Conservation (phyloP, 2,888 invertebrate species). For the Rotaria socialis region DNA sequence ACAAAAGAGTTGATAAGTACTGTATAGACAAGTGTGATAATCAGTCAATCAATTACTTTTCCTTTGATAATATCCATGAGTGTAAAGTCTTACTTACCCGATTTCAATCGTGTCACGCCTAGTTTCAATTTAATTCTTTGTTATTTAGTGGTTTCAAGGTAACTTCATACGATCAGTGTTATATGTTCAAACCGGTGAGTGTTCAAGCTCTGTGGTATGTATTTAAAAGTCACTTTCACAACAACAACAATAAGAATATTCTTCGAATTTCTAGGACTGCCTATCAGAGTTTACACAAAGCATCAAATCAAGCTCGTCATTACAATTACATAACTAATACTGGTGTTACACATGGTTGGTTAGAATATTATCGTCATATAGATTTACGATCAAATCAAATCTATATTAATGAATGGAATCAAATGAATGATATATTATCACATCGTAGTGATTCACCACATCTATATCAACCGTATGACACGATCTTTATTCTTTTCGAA, state of each 20-base stretch:
- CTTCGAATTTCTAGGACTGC: slow-evolving; percentile 28
- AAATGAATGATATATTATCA: slow-evolving; percentile 41
- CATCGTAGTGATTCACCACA: slow-evolving; percentile 38
- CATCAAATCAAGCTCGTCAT: slow-evolving; percentile 35
- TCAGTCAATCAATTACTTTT: no score
- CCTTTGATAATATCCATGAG: no score
- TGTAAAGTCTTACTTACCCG: no score
- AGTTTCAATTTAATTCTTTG: background rate
- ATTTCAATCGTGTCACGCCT: no score
- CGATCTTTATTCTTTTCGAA: background rate
- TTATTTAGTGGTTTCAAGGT: slow-evolving; percentile 41
- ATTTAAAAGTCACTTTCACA: background rate
- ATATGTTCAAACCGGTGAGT: slow-evolving; percentile 44
- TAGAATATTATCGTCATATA: background rate
- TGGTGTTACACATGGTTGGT: background rate
- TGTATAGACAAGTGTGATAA: no score
- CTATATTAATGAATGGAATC: slow-evolving; percentile 45
- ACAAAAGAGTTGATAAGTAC: no score
- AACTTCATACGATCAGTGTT: slow-evolving; percentile 39
- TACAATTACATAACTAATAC: slow-evolving; percentile 27
- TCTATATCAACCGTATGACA: background rate
- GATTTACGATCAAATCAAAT: slow-evolving; percentile 36
- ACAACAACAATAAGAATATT: no score
- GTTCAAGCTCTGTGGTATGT: slow-evolving; percentile 42
- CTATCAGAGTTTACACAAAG: slow-evolving; percentile 44